Percentiles rank a stretch among this genome's conserved stretches.
Conservation (phyloP, 1,140 invertebrate genomes). For the Pectinophora gossypiella region DNA sequence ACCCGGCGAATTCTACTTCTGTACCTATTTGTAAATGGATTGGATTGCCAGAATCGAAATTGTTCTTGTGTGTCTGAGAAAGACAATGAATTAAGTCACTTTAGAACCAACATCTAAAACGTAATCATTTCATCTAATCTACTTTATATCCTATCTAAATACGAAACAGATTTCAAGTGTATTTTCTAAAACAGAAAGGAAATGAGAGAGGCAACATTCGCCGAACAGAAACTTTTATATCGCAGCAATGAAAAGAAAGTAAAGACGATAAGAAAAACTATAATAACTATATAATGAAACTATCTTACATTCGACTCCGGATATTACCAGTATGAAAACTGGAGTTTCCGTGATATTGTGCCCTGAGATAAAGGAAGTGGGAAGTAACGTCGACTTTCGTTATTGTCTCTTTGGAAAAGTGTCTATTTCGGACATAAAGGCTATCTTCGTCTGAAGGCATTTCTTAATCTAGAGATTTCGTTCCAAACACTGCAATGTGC, state of each 20-base stretch:
- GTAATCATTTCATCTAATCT: no score
- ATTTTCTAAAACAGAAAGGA: neutral
- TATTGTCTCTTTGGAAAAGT: conserved; percentile 5
- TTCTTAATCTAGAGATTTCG: no score
- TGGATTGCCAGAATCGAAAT: neutral
- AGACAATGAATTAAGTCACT: neutral
- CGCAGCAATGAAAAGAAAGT: neutral
- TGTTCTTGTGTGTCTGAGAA: neutral
- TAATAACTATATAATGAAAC: conserved; percentile 5
- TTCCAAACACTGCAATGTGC: no score
- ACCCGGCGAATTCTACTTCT: conserved; percentile 1
- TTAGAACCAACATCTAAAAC: no score
- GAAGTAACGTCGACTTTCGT: neutral
- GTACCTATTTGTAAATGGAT: neutral
- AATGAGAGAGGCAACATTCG: neutral
- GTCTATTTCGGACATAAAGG: neutral
- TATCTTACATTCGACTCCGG: neutral
- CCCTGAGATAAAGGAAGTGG: conserved; percentile 5
- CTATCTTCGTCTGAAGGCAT: no score
- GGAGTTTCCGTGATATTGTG: conserved; percentile 4
- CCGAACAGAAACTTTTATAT: neutral
- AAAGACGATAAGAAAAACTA: conserved; percentile 7
- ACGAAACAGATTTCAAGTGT: neutral
- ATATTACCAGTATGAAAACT: conserved; percentile 5
- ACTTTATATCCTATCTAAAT: no score